Evolutionary conservation across 1,140 invertebrate genomes (phyloP), one percentile per base, ranked within the genome.

Genomic region (Ceratosolen solmsi): DNA sequence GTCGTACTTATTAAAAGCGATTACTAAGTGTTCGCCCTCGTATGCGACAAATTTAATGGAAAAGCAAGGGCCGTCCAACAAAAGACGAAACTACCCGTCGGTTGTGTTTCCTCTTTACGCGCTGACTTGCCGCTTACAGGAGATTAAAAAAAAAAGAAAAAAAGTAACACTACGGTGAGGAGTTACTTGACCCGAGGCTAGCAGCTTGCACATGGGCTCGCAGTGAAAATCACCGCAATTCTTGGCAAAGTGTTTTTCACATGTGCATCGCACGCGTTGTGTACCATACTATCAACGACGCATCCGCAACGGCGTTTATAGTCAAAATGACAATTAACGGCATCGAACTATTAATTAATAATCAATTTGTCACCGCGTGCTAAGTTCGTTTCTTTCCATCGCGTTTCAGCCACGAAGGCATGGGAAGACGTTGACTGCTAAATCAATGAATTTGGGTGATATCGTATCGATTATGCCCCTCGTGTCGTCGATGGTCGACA

Each of bases 241-340:
- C 70, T n/a, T 30, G 38, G n/a, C 68, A 1, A 49, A 8, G 15
- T 3, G 70, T 30, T 3, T 68, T 5, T 72, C 25, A 7, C 27
- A 54, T 73, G 70, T 72, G 41, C n/a, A 71, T 17, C 41, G 8
- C 15, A 11, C n/a, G 22, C 9, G 30, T 22, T 74, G 9, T 74
- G 54, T 41, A 60, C 73, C 72, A 49, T 74, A 74, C 20, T n/a
- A 30, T 15, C 49, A n/a, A 5, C 20, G 41, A n/a, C n/a, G n/a
- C n/a, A n/a, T n/a, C n/a, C n/a, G n/a, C n/a, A n/a, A n/a, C n/a
- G 22, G 20, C 58, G 54, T 60, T 63, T 60, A 49, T 63, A 49
- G 60, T 68, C 41, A 72, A 60, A 51, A 49, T 68, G 78, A 79
- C 68, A 58, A 79, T 79, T 79, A 79, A 79, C 78, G 78, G 78